A percentile compares a stretch with the other conserved stretches of the same genome.
These are phyloP conservation scores for Lasioglossum villosulum DNA, from an alignment of 2,888 invertebrate genomes.

Conservation along the genomic window DNA sequence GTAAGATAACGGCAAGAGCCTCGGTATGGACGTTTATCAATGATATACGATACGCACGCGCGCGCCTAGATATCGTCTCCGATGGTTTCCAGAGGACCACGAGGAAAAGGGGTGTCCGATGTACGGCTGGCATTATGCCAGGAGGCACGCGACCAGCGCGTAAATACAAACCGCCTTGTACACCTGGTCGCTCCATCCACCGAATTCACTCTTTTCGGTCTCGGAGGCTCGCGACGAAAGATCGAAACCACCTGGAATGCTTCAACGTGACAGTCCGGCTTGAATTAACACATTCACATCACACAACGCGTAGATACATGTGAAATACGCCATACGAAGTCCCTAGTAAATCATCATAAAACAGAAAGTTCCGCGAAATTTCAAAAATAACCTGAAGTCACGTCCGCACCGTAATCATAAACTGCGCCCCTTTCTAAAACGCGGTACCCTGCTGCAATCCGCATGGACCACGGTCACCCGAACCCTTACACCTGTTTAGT, in stretches of 20 bases:
- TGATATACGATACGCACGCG: conserved; percentile 76
- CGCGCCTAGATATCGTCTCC: conserved; percentile 49
- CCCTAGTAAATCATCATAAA: too few relatives aligned
- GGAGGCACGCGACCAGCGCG: conserved; percentile 81
- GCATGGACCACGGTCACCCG: too few relatives aligned
- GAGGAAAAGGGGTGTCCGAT: conserved; percentile 70
- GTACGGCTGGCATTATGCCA: conserved; percentile 80
- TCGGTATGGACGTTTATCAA: conserved; percentile 81
- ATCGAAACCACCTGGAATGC: not conserved
- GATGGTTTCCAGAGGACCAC: conserved; percentile 42
- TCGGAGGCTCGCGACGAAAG: not conserved
- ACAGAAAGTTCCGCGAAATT: too few relatives aligned
- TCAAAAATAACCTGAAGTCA: too few relatives aligned
- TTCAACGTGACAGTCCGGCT: not conserved
- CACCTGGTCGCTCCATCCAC: conserved; percentile 53
- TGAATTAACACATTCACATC: not conserved
- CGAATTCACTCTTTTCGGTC: conserved; percentile 6
- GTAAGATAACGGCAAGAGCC: conserved; percentile 72
- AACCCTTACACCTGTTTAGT: too few relatives aligned
- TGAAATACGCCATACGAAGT: too few relatives aligned
- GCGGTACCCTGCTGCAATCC: too few relatives aligned
- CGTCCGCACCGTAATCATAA: too few relatives aligned
- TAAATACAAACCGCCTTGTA: conserved; percentile 77
- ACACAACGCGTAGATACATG: too few relatives aligned
- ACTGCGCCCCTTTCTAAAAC: too few relatives aligned